These are phyloP conservation scores for Elaeidobius kamerunicus DNA, from an alignment of 2,888 invertebrate genomes.

Conservation along the genomic window DNA sequence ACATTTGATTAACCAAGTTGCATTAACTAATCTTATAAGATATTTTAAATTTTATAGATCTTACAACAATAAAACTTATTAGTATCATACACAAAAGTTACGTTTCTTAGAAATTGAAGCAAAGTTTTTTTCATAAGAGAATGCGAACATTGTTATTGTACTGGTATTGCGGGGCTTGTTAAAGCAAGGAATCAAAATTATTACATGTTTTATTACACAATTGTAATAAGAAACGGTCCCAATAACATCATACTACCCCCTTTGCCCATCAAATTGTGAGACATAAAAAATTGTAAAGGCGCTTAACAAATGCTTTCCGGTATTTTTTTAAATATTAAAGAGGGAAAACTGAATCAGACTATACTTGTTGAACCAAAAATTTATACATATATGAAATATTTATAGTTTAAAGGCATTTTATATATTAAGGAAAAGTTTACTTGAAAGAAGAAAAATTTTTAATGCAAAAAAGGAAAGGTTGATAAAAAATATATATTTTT, in stretches of 20 bases:
- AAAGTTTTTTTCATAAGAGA: neutral
- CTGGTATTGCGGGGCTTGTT: neutral
- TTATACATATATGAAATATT: neutral
- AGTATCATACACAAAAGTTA: neutral
- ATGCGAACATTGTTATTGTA: slow-evolving; percentile 1
- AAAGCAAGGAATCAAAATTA: neutral
- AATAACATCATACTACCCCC: slow-evolving; percentile 11
- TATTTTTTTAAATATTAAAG: slow-evolving; percentile 24
- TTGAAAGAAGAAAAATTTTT: too few species aligned
- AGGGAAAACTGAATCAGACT: slow-evolving; percentile 30
- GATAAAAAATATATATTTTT: too few species aligned
- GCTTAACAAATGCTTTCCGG: slow-evolving; percentile 12
- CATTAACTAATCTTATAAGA: neutral
- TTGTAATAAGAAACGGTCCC: slow-evolving; percentile 2
- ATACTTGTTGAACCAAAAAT: slow-evolving; percentile 30
- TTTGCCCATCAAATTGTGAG: neutral
- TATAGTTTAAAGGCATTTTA: too few species aligned
- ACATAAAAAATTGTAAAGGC: too few species aligned
- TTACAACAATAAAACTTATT: neutral
- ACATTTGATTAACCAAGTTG: neutral
- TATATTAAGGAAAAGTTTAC: neutral
- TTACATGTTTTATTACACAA: neutral
- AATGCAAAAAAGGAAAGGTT: too few species aligned
- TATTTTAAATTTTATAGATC: neutral
- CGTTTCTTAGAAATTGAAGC: neutral